Percentiles rank a stretch among this genome's conserved stretches.
Evolutionary conservation across 2,888 invertebrate genomes (phyloP).

Genomic region (Machimus rusticus): DNA sequence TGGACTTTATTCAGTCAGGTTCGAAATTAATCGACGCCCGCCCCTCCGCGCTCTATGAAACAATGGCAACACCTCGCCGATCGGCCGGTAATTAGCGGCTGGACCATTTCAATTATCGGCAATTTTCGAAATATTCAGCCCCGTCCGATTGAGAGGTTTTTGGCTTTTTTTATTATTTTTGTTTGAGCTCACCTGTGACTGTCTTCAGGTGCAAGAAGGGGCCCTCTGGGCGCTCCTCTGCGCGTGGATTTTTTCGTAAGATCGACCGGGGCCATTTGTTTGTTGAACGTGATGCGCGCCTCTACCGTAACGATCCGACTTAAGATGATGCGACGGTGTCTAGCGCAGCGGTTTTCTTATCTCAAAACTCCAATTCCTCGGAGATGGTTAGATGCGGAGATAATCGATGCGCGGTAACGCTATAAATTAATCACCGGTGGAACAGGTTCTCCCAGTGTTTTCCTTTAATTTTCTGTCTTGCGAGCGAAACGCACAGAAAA

Average conservation of each 20-base stretch:
- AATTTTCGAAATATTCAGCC: constrained; percentile 23
- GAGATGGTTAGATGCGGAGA: constrained; percentile 23
- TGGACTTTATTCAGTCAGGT: background rate
- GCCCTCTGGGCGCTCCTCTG: background rate
- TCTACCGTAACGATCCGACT: background rate
- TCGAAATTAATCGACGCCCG: constrained; percentile 4
- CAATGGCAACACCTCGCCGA: background rate
- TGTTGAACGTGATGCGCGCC: constrained; percentile 16
- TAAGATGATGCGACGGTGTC: constrained; percentile 8
- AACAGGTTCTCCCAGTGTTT: constrained; percentile 22
- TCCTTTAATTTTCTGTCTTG: constrained; percentile 6
- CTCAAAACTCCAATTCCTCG: constrained; percentile 15
- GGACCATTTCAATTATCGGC: constrained; percentile 29
- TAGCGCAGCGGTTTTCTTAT: constrained; percentile 7
- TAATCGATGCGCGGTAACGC: constrained; percentile 28
- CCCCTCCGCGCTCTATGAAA: background rate
- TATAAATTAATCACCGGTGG: constrained; percentile 31
- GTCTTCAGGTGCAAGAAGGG: background rate
- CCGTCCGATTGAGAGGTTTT: background rate
- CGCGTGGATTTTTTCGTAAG: background rate
- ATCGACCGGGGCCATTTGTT: background rate
- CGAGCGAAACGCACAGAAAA: background rate
- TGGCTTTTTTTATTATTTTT: background rate
- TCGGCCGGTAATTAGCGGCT: constrained; percentile 15
- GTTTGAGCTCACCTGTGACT: background rate